Evolutionary conservation across 2,888 invertebrate genomes (phyloP).

Genomic region (Drosophila koepferae): DNA sequence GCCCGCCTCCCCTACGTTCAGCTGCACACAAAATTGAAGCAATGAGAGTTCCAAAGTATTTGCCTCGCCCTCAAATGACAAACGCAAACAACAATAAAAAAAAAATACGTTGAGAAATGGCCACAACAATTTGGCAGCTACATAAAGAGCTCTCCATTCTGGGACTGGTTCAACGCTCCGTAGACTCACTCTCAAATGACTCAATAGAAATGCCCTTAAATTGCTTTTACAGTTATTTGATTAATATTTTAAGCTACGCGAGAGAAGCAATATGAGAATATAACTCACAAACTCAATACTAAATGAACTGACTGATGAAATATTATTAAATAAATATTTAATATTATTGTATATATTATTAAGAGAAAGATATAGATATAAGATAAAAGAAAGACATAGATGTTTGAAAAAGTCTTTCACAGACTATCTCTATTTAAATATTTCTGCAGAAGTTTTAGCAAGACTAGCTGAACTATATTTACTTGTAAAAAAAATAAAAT

Average conservation of each 20-base stretch:
- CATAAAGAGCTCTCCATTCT: conserved; percentile 8
- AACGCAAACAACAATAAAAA: conserved; percentile 7
- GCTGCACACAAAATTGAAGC: conserved; percentile 37
- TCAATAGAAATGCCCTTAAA: conserved; percentile 12
- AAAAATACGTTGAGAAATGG: conserved; percentile 12
- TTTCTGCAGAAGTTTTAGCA: too few relatives aligned
- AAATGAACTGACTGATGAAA: not conserved
- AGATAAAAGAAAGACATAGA: too few relatives aligned
- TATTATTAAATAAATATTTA: not conserved
- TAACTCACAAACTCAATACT: not conserved
- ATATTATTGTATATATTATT: too few relatives aligned
- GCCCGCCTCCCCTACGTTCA: not conserved
- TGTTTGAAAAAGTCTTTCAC: too few relatives aligned
- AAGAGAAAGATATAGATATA: too few relatives aligned
- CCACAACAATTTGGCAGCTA: conserved; percentile 21
- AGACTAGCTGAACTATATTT: too few relatives aligned
- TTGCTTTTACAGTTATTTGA: not conserved
- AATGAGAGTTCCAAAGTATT: conserved; percentile 56
- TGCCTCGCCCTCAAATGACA: conserved; percentile 20
- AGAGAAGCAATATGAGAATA: not conserved
- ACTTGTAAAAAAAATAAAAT: too few relatives aligned
- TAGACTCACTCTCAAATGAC: not conserved
- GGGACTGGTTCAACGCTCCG: conserved; percentile 4
- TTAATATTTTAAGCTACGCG: not conserved
- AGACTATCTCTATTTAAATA: too few relatives aligned